Evolutionary conservation across 2,113 vertebrate genomes (phyloP).

Genomic region (Spea multiplicata): DNA sequence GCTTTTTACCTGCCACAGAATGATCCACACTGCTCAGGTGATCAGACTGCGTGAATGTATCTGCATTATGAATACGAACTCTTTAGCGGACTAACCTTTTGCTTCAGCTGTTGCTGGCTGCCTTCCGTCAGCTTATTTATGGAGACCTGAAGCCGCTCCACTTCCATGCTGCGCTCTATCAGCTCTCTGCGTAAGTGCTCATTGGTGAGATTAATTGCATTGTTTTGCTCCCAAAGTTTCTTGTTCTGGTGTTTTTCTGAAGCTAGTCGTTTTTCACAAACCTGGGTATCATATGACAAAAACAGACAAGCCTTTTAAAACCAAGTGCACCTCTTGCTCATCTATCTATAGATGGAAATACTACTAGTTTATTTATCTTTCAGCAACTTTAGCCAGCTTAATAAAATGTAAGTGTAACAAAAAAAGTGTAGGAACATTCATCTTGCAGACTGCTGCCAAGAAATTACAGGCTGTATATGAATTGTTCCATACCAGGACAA

Average conservation of each 20-base stretch:
- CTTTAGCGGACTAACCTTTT: conserved; percentile 56
- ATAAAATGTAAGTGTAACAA: no score
- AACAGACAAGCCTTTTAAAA: no score
- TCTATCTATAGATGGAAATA: no score
- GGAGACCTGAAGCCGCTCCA: conserved; percentile 60
- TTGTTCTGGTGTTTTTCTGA: conserved; percentile 64
- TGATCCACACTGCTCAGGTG: no score
- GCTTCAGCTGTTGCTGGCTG: conserved; percentile 54
- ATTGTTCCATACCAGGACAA: no score
- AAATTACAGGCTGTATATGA: no score
- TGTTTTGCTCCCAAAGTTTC: conserved; percentile 58
- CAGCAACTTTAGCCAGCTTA: no score
- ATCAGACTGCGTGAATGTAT: background rate
- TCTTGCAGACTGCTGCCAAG: no score
- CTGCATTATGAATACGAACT: background rate
- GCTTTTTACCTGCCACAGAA: no score
- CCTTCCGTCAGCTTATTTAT: conserved; percentile 57
- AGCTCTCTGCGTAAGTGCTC: conserved; percentile 60
- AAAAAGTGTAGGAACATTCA: no score
- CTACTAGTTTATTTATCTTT: no score
- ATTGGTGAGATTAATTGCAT: conserved; percentile 53
- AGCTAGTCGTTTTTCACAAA: conserved; percentile 59
- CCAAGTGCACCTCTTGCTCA: no score
- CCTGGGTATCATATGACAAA: conserved; percentile 1
- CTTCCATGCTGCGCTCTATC: conserved; percentile 54